phyloP scores from a whole-genome alignment of 2,113 vertebrate species.

The Fregetta grallaria region DNA sequence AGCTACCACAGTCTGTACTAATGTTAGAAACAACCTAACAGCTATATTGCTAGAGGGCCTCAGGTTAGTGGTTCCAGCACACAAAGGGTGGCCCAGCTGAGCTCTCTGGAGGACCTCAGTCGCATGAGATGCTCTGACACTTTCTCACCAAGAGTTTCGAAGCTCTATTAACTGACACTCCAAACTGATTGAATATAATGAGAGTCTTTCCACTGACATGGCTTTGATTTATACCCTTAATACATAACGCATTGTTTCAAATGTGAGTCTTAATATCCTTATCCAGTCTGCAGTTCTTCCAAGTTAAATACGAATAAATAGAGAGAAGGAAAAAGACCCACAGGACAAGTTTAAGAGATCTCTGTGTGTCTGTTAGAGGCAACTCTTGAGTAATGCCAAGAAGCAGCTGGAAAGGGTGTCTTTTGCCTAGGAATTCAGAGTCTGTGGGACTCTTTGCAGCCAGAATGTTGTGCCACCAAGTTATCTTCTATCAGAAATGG shows the following conservation, averaged over 20 bases:
- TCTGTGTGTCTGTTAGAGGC: background rate
- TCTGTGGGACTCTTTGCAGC: background rate
- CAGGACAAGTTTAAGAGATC: background rate
- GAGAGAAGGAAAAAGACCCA: background rate
- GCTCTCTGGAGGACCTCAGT: background rate
- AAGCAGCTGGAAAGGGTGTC: background rate
- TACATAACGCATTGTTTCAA: background rate
- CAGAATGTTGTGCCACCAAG: rapidly evolving
- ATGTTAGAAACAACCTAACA: background rate
- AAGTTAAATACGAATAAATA: background rate
- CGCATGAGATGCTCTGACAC: background rate
- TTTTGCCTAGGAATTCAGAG: background rate
- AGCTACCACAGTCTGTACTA: background rate
- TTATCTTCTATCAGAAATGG: background rate
- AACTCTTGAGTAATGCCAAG: background rate
- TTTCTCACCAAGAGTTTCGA: background rate
- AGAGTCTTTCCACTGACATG: constrained; percentile 29
- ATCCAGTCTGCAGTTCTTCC: background rate
- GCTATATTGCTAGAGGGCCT: background rate
- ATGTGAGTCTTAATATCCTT: background rate
- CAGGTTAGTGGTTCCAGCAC: background rate
- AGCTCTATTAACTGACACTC: background rate
- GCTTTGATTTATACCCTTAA: constrained; percentile 17
- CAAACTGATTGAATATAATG: background rate
- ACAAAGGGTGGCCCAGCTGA: background rate